Base-by-base conservation (phyloP, 2,888 invertebrate species). In the Iselma pallidipennis region DNA sequence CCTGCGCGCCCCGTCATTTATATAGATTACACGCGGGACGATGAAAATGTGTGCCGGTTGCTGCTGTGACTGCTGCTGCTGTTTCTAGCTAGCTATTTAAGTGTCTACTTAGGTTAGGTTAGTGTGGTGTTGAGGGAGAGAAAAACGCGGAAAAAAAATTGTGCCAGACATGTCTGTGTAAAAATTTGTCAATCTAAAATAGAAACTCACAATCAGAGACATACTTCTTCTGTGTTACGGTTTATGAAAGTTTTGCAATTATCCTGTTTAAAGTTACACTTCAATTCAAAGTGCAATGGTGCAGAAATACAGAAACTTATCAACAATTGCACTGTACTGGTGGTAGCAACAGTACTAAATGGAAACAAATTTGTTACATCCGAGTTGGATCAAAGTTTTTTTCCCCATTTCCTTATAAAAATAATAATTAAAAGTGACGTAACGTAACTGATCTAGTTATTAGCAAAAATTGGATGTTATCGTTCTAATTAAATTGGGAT, bases 41-140 rank as follows among this genome's bases (percentile, higher is more conserved):
- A 60, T 54, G 50, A 51, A 52, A 29, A 56, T 57, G 52, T 42
- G 55, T 59, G 55, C 54, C 49, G 55, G 63, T 33, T 60, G 63
- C 16, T 37, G 16, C 37, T 37, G 37, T 29, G 5, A 29, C 37
- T 37, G 14, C 16, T 31, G n/a, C 7, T 37, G 37, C 16, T 37
- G n/a, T 33, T 33, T 33, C 33, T 33, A 33, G 33, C 33, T 37
- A 16, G 37, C 57, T 63, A 60, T 63, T 63, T 56, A 55, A 60
- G 69, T 56, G 66, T 59, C 65, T 65, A 63, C 67, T 72, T 71
- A 71, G 66, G 71, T 71, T 72, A 72, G 72, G 73, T 71, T 73
- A 70, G 73, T 73, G 64, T 68, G 69, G 66, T 69, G 68, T n/a
- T n/a, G n/a, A n/a, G n/a, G n/a, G n/a, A n/a, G n/a, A n/a, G n/a